Evolutionary conservation across 2,113 vertebrate species (phyloP).

Genomic region (Ctenodactylus gundi): DNA sequence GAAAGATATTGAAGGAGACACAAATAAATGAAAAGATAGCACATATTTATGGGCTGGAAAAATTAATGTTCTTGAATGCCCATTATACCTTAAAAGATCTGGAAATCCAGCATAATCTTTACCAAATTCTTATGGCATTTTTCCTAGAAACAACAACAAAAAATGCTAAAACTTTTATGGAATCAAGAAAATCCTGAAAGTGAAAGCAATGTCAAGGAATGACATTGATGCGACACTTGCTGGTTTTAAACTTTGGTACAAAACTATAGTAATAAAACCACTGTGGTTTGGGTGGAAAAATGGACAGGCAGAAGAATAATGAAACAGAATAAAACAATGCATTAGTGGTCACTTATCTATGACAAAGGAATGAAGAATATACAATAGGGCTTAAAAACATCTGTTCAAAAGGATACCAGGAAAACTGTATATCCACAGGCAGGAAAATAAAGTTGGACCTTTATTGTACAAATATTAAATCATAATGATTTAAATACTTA

Average conservation of each 20-base stretch:
- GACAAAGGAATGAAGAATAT: not conserved
- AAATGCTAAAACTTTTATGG: not conserved
- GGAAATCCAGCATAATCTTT: not conserved
- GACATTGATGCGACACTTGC: not conserved
- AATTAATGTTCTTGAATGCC: not conserved
- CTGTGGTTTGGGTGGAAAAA: not conserved
- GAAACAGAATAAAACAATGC: not conserved
- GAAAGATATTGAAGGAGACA: not conserved
- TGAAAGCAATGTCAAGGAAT: not conserved
- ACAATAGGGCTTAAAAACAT: too few relatives aligned
- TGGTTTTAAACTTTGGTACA: not conserved
- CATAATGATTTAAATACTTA: not conserved
- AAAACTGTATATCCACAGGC: not conserved
- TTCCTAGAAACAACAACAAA: not conserved
- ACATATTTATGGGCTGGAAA: not conserved
- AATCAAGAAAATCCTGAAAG: not conserved
- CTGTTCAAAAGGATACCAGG: not conserved
- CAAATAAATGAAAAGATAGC: not conserved
- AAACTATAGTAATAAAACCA: not conserved
- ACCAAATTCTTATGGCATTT: not conserved
- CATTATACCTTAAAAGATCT: too few relatives aligned
- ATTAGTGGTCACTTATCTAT: not conserved
- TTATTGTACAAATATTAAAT: not conserved
- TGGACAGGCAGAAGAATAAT: not conserved
- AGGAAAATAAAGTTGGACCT: not conserved